phyloP scores from a whole-genome alignment of 2,797 vertebrate species.

The Lepus townsendii region DNA sequence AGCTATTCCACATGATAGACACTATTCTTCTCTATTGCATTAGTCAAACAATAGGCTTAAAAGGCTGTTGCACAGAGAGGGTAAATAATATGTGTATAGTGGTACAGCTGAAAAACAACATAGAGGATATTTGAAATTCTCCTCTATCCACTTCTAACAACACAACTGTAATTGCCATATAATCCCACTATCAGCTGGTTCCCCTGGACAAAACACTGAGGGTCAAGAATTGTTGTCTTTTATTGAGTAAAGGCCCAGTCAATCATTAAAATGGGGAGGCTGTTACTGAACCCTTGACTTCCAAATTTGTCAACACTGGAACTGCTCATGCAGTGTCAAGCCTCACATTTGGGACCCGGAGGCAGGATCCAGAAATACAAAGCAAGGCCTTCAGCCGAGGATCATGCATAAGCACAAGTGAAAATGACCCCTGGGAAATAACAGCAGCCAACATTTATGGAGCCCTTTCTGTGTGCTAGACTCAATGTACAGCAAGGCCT shows the following conservation, averaged over 20 bases:
- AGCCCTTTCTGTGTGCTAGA: not conserved
- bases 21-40: not conserved
- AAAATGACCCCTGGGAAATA: slow-evolving; percentile 69
- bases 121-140: not conserved
- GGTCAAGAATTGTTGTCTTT: not conserved
- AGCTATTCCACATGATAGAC: not conserved
- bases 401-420: slow-evolving; percentile 21
- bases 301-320: not conserved
- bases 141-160: not conserved
- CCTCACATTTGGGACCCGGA: not conserved
- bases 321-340: not conserved
- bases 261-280: not conserved
- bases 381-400: not conserved
- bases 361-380: not conserved
- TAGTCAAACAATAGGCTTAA: not conserved
- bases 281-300: not conserved
- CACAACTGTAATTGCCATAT: not conserved
- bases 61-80: not conserved
- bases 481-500: not conserved
- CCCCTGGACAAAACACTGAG: not conserved
- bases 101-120: not conserved
- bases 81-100: not conserved
- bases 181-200: not conserved
- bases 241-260: not conserved
- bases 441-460: slow-evolving; percentile 37